Evolutionary conservation across 2,888 invertebrate species (phyloP).

Genomic region (Drosophila tripunctata): DNA sequence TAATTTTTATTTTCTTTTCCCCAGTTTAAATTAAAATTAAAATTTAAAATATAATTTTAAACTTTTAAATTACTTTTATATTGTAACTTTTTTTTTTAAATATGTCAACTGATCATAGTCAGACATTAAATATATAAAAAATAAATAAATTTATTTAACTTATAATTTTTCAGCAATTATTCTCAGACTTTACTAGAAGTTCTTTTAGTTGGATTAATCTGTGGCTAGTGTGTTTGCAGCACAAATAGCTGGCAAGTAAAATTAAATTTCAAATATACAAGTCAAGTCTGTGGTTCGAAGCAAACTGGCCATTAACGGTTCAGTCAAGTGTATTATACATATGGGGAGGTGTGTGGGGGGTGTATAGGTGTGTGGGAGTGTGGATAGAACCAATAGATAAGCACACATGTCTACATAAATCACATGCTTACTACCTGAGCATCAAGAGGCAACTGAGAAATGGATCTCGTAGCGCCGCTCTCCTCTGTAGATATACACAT

Average conservation of each 20-base stretch:
- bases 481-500: conserved; percentile 3
- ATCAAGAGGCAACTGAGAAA: not conserved
- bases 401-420: conserved; percentile 58
- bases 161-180: not conserved
- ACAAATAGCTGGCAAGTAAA: conserved; percentile 9
- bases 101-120: too few species aligned
- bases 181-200: too few species aligned
- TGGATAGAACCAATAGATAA: conserved; percentile 59
- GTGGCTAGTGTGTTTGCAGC: conserved; percentile 27
- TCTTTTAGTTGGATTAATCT: not conserved
- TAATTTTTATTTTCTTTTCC: too few species aligned
- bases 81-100: too few species aligned
- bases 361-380: conserved; percentile 11
- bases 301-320: conserved; percentile 45
- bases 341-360: not conserved
- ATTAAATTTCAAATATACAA: conserved; percentile 53
- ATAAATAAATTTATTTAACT: too few species aligned
- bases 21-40: too few species aligned
- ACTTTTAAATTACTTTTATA: too few species aligned
- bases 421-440: conserved; percentile 58
- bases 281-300: conserved; percentile 33
- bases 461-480: conserved; percentile 1
- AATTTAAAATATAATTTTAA: too few species aligned
- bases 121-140: not conserved
- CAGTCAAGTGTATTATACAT: conserved; percentile 9